phyloP scores from a whole-genome alignment of 2,113 vertebrate genomes.

The Gracilinanus agilis region DNA sequence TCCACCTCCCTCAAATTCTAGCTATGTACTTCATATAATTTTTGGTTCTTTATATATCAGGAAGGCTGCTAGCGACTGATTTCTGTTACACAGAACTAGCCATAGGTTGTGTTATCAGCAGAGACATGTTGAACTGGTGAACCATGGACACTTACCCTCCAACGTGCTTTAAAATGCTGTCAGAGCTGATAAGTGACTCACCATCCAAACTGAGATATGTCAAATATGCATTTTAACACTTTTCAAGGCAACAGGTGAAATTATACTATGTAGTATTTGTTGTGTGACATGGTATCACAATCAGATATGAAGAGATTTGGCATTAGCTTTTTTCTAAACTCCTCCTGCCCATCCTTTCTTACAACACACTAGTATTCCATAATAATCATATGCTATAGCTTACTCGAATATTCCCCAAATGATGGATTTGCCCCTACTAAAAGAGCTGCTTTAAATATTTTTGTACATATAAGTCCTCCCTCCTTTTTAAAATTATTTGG shows the following conservation, averaged over 20 bases:
- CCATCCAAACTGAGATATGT: slow-evolving; percentile 64
- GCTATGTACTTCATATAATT: background rate
- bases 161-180: slow-evolving; percentile 41
- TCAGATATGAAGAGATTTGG: slow-evolving; percentile 7
- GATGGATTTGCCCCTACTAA: too few species aligned
- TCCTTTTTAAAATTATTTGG: too few species aligned
- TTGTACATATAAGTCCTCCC: too few species aligned
- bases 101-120: slow-evolving; percentile 60
- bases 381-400: too few species aligned
- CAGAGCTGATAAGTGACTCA: slow-evolving; percentile 65
- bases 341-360: too few species aligned
- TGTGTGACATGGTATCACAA: background rate
- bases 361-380: too few species aligned
- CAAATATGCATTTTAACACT: slow-evolving; percentile 70
- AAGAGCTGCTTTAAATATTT: too few species aligned
- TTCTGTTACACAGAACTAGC: slow-evolving; percentile 23
- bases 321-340: too few species aligned
- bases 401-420: too few species aligned
- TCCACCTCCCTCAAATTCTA: background rate
- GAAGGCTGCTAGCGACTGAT: slow-evolving; percentile 42
- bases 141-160: slow-evolving; percentile 55
- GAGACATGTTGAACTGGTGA: slow-evolving; percentile 46
- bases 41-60: background rate
- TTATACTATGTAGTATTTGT: background rate
- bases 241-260: slow-evolving; percentile 49